A percentile compares a stretch with the other conserved stretches of the same genome.
phyloP scores from a whole-genome alignment of 2,888 invertebrate genomes.

The Hanleya hanleyi region DNA sequence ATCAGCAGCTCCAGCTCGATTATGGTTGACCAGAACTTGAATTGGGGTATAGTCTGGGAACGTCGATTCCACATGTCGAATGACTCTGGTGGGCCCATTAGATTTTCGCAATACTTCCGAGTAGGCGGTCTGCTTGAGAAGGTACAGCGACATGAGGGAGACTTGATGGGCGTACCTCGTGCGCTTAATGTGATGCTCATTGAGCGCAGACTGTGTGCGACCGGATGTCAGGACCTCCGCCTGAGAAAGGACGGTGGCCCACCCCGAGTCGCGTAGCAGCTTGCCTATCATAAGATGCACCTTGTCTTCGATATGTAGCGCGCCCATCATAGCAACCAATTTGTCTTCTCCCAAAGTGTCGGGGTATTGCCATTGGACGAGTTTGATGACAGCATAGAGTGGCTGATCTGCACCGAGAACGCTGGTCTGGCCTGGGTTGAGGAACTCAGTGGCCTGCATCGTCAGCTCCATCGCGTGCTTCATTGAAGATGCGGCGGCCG shows the following conservation, averaged over 20 bases:
- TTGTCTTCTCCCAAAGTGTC: background rate
- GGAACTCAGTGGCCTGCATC: background rate
- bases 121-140: no score
- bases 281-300: background rate
- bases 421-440: background rate
- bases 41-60: no score
- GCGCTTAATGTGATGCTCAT: no score
- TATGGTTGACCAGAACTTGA: no score
- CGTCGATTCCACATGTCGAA: no score
- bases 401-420: background rate
- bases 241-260: constrained; percentile 1
- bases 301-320: background rate
- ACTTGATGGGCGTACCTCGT: no score
- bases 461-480: background rate
- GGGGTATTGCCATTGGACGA: background rate
- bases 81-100: no score
- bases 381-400: background rate
- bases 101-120: no score
- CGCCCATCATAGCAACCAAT: no score
- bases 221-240: background rate
- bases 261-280: background rate
- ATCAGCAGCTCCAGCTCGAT: no score
- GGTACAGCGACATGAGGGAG: no score
- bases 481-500: background rate
- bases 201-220: no score